Base-by-base conservation (phyloP, 2,113 vertebrate genomes). In the Patagioenas fasciata region DNA sequence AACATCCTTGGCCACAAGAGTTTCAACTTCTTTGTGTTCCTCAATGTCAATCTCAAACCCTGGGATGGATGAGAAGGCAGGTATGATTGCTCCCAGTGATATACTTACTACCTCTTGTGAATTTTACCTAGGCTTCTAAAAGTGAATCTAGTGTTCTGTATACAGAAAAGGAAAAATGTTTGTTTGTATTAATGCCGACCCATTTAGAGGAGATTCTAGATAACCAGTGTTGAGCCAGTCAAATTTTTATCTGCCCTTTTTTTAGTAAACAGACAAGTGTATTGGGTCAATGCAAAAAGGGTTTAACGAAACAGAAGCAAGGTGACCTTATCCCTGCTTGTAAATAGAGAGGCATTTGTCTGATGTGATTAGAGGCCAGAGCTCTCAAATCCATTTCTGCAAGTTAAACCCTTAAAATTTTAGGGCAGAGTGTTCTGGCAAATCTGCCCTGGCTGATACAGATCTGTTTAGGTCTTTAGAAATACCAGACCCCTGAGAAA, bases 251-350 rank as follows among this genome's bases (percentile, higher is more conserved):
- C 60, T 77, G 6, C 58, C 8, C 7, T 31, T 53, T 70, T 74
- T 70, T 74, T 80, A 0, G 6, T 77, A 72, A 88, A 81, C 42
- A 79, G 36, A 19, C 10, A 69, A 16, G 15, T 84, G 81, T 87
- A 82, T 91, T 84, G 61, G 44, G 38, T 81, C 28, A 81, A 9
- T 51, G 61, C 53, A 79, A 64, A 84, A 80, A 86, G 34, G 48
- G 9, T 50, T 95, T 95, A 91, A 72, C 66, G 61, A 85, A 95
- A 91, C 26, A 69, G 56, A 47, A 85, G 70, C 86, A 95, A 92
- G 93, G 95, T 96, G 91, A 96, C 95, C 91, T 95, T 87, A 74
- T 74, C 78, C 18, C 42, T 61, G 86, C 73, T 85, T 1, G 5
- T 81, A 69, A 75, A 87, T 31, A 91, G 77, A 15, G 66, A 91